These are phyloP conservation scores for Macrosiphum euphorbiae DNA, from an alignment of 2,888 invertebrate species.

Conservation along the genomic window DNA sequence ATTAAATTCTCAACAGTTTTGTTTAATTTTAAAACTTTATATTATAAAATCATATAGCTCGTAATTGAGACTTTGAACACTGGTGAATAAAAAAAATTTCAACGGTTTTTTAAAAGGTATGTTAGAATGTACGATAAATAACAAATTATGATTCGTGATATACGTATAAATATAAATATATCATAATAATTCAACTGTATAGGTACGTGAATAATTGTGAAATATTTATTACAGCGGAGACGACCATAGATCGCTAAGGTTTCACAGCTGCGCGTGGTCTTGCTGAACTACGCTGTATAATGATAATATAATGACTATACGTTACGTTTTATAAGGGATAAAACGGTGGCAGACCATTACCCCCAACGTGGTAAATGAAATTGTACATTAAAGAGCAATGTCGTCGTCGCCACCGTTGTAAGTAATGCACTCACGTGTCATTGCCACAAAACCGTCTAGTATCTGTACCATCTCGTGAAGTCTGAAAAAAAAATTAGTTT, in stretches of 20 bases:
- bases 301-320: neutral
- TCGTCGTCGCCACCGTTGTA: neutral
- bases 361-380: neutral
- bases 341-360: neutral
- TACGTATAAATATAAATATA: neutral
- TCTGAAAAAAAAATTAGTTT: neutral
- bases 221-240: neutral
- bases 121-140: neutral
- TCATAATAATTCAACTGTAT: neutral
- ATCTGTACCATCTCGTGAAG: neutral
- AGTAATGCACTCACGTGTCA: neutral
- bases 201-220: neutral
- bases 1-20: neutral
- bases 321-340: neutral
- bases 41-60: neutral
- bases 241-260: neutral
- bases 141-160: neutral
- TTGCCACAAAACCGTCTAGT: neutral
- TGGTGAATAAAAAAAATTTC: neutral
- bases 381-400: constrained; percentile 9
- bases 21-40: neutral
- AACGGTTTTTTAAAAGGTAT: neutral
- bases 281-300: neutral
- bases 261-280: neutral
- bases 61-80: neutral